Base-by-base conservation (phyloP, 1,140 invertebrate genomes). In the Halesus radiatus region DNA sequence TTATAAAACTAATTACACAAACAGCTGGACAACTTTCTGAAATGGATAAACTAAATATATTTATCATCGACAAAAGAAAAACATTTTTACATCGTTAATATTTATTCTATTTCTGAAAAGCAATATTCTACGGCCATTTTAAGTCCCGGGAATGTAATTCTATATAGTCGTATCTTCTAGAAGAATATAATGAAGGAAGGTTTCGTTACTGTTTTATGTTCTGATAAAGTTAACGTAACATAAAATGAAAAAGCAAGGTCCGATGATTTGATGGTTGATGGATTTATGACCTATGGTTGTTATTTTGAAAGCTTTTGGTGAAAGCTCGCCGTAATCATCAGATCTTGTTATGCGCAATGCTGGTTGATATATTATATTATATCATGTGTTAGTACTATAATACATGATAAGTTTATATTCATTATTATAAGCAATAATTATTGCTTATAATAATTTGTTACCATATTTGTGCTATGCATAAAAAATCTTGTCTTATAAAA, bases 211-310 rank as follows among this genome's bases (percentile, higher is more conserved):
- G 5, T 66, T 66, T 32, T 66, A 66, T 29, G 62, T 66, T n/a
- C 62, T 66, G 62, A 66, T 26, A 66, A 66, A 66, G 37, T 13
- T 45, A 45, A 66, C n/a, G 26, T 37, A 66, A 66, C 62, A 7
- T 66, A 66, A 66, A 45, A 60, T 23, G 56, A 60, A 66, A 26
- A n/a, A 16, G 62, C 22, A 32, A 66, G 62, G 26, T 66, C 16
- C 62, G 4, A 66, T 66, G 26, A 32, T 32, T 66, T 66, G 26
- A 37, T 66, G 62, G 62, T n/a, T 6, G 62, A 29, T 29, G 62
- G 62, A 66, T 66, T 66, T 66, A 66, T 66, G 62, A 66, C 10
- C 29, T 16, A 66, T 70, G 66, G 29, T 70, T 50, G 7, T 56
- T 56, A 18, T 56, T 22, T 18, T 56, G 5, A 20, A 56, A 56